A percentile compares a stretch with the other conserved stretches of the same genome.
These are phyloP conservation scores for Aricia agestis DNA, from an alignment of 1,140 invertebrate genomes.

Conservation along the genomic window DNA sequence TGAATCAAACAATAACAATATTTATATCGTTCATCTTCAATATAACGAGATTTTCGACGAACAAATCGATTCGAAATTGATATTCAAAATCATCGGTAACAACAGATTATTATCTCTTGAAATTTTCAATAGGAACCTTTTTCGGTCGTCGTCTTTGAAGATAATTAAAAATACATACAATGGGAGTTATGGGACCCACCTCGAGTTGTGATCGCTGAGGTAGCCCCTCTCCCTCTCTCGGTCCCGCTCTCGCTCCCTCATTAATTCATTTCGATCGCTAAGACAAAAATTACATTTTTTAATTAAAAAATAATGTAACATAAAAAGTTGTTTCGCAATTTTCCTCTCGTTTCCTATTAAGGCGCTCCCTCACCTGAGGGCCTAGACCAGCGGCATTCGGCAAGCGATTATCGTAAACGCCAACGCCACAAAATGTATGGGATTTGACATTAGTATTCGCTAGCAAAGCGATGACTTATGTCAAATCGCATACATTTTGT, in stretches of 20 bases:
- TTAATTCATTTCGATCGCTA: slow-evolving; percentile 88
- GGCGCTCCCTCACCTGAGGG: too few species aligned
- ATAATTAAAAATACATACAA: slow-evolving; percentile 14
- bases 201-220: slow-evolving; percentile 89
- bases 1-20: background rate
- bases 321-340: background rate
- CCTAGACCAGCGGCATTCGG: too few species aligned
- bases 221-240: slow-evolving; percentile 87
- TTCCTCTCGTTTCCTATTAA: background rate
- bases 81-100: background rate
- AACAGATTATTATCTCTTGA: background rate
- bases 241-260: slow-evolving; percentile 81
- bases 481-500: too few species aligned
- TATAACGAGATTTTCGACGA: background rate
- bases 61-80: background rate
- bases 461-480: too few species aligned
- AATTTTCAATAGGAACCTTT: background rate
- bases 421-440: too few species aligned
- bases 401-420: too few species aligned
- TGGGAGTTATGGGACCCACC: slow-evolving; percentile 77
- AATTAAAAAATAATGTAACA: slow-evolving; percentile 21
- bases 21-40: background rate
- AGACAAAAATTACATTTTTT: slow-evolving; percentile 37
- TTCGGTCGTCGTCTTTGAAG: background rate
- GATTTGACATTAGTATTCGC: too few species aligned